Percentiles rank a stretch among this genome's conserved stretches.
These are phyloP conservation scores for Premnoplex brunnescens DNA, from an alignment of 2,797 vertebrate species.

Conservation along the genomic window DNA sequence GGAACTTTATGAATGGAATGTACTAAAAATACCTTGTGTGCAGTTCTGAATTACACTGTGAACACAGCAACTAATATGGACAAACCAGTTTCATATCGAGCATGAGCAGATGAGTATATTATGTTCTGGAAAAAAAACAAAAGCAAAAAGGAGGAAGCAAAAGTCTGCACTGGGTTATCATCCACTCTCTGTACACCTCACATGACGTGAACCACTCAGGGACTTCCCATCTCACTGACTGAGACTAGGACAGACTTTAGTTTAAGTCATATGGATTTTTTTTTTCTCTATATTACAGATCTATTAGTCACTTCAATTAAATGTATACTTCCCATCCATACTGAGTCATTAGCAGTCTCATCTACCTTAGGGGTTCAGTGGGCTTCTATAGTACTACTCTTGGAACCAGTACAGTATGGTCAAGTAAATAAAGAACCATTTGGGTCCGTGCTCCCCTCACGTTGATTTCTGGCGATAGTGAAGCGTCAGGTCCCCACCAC, in stretches of 20 bases:
- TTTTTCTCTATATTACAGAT: conserved; percentile 76
- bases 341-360: conserved; percentile 70
- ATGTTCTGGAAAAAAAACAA: conserved; percentile 28
- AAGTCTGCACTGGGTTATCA: conserved; percentile 68
- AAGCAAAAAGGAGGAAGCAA: conserved; percentile 51
- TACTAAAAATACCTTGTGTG: conserved; percentile 66
- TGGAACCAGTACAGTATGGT: conserved; percentile 72
- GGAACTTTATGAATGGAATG: conserved; percentile 82
- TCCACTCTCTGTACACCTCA: conserved; percentile 65
- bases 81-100: conserved; percentile 56
- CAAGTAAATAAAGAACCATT: not conserved
- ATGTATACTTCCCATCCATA: conserved; percentile 65
- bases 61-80: conserved; percentile 44
- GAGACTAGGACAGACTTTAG: conserved; percentile 67
- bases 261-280: conserved; percentile 71
- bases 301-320: conserved; percentile 74
- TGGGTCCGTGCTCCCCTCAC: conserved; percentile 76
- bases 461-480: conserved; percentile 98
- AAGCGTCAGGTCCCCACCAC: conserved; percentile 95
- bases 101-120: conserved; percentile 55
- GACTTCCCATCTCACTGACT: conserved; percentile 37
- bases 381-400: conserved; percentile 78
- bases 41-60: conserved; percentile 2
- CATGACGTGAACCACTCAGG: conserved; percentile 34
- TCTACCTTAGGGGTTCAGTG: conserved; percentile 75